Percentiles rank a stretch among this genome's conserved stretches.
phyloP scores from a whole-genome alignment of 2,888 invertebrate species.

The Drosophila colorata region DNA sequence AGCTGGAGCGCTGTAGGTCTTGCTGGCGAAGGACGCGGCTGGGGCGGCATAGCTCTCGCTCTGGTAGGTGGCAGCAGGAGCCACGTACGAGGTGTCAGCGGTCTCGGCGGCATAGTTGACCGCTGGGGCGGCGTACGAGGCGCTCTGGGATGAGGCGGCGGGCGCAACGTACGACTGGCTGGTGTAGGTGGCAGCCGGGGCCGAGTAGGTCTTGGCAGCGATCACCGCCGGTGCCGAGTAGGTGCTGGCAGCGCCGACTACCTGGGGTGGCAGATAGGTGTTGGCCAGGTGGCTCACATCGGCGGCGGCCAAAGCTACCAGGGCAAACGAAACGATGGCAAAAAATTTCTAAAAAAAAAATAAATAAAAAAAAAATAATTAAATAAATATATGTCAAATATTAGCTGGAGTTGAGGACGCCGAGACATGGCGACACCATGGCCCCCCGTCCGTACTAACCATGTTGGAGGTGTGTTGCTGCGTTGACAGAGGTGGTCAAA shows the following conservation, averaged over 20 bases:
- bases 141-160: conserved; percentile 34
- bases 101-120: conserved; percentile 22
- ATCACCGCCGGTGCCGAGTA: conserved; percentile 14
- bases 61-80: conserved; percentile 26
- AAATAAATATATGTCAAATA: no score
- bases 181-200: conserved; percentile 9
- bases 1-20: not conserved
- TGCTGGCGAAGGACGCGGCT: conserved; percentile 3
- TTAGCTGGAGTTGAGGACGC: not conserved
- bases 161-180: conserved; percentile 26
- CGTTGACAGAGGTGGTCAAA: conserved; percentile 52
- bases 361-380: no score
- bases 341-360: conserved; percentile 52
- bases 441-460: conserved; percentile 49
- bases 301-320: conserved; percentile 62
- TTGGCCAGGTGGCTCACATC: conserved; percentile 70
- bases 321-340: conserved; percentile 59
- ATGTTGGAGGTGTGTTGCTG: conserved; percentile 48
- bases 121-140: conserved; percentile 48
- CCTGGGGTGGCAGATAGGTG: conserved; percentile 63
- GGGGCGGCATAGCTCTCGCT: conserved; percentile 40
- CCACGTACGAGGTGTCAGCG: conserved; percentile 30
- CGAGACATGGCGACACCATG: not conserved
- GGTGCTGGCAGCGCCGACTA: conserved; percentile 30
- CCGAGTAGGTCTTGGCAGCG: conserved; percentile 25